Evolutionary conservation across 2,113 vertebrate species (phyloP).

Genomic region (Carlito syrichta): DNA sequence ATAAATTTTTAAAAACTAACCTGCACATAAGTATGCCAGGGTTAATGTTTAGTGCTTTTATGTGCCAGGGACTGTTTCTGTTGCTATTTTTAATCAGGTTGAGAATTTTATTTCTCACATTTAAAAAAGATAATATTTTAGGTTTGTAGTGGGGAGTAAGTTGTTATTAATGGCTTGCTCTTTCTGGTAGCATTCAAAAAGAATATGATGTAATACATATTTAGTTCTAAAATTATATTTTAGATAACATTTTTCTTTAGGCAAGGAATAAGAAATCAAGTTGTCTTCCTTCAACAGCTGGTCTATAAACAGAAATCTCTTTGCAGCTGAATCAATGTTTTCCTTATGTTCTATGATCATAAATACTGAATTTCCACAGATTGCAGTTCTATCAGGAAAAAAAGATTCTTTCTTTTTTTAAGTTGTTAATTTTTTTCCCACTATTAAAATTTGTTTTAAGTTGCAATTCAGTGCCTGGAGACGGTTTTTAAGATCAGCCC

Average conservation of each 20-base stretch:
- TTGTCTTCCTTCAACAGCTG: constrained; percentile 30
- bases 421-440: constrained; percentile 25
- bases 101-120: constrained; percentile 15
- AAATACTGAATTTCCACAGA: constrained; percentile 51
- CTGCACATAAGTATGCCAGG: not conserved
- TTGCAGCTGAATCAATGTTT: constrained; percentile 43
- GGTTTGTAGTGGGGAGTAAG: not conserved
- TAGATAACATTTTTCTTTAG: constrained; percentile 49
- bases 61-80: not conserved
- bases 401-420: constrained; percentile 15
- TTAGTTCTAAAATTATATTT: constrained; percentile 42
- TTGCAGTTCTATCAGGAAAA: constrained; percentile 23
- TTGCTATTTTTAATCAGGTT: constrained; percentile 10
- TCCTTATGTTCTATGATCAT: constrained; percentile 54
- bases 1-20: constrained; percentile 11
- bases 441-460: constrained; percentile 79
- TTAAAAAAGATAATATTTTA: not conserved
- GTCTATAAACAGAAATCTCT: constrained; percentile 59
- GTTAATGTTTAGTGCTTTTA: constrained; percentile 7
- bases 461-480: constrained; percentile 98
- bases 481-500: constrained; percentile 95
- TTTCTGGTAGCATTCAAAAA: not conserved
- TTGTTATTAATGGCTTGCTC: not conserved
- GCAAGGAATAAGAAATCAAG: constrained; percentile 37
- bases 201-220: not conserved